Evolutionary conservation across 2,888 invertebrate genomes (phyloP), one percentile per base, ranked within the genome.

Genomic region (Nomada lathburiana): DNA sequence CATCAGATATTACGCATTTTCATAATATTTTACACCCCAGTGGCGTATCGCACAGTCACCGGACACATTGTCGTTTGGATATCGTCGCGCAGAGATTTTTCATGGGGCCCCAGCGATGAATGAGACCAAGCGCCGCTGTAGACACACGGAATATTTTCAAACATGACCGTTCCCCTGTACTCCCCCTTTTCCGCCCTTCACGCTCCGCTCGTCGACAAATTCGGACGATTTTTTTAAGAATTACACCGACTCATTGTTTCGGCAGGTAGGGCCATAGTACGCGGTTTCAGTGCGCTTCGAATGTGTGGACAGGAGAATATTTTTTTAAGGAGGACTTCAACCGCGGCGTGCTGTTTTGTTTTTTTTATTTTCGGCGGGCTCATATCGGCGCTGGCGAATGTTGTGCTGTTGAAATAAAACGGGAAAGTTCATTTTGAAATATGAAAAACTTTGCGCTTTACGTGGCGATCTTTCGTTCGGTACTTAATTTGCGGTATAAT

Each of bases 1-100:
- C 88, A 89, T 90, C 88, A 87, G 89, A 87, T 87, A 90, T 89
- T 91, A 91, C 86, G 88, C 89, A 90, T 91, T 91, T 91, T 91
- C 89, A 90, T 91, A 89, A 92, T 90, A 90, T 89, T 91, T 91
- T 90, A 90, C 88, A 89, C 81, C 76, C 82, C 69, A 76, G 79
- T 86, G 85, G 76, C 79, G 76, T 83, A 81, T 86, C 70, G 29
- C 23, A 65, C 76, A 60, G 76, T 63, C 80, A 50, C 57, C 59
- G 73, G 80, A 62, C 73, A 71, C 84, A 82, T 84, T 83, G 83
- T 78, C 82, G 80, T 83, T 81, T 69, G 59, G 67, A 69, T 70
- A 84, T 84, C 76, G 84, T 67, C 44, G 73, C 62, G 29, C 44
- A 62, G 59, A 53, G 76, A 80, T 72, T 80, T 68, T 72, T 80